Evolutionary conservation across 2,888 invertebrate species (phyloP), one percentile per base, ranked within the genome.

Genomic region (Ectobius pallidus): DNA sequence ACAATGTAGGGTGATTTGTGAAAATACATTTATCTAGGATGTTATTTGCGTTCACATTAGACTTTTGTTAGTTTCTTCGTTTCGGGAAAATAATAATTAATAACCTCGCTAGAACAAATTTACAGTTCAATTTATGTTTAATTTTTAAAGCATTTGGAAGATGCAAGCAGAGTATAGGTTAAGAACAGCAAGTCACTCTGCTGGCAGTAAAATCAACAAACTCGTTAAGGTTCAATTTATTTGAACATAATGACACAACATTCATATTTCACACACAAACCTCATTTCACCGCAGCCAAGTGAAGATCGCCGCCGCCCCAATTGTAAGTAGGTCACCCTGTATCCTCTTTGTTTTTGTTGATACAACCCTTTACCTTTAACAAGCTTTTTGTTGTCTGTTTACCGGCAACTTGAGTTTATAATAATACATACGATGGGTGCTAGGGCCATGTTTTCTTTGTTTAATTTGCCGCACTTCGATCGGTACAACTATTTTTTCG

Each of bases 241-340:
- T n/a, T n/a, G n/a, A n/a, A n/a, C 1, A 25, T 22, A 52, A 52
- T 52, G 22, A 22, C 52, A 52, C 52, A 25, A 52, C 7, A 22
- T 1, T 22, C 52, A 52, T 52, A 52, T 52, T 52, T 52, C 52
- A 52, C 52, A 18, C 46, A 18, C 9, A 46, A 18, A 3, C 18
- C 46, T 46, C 20, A n/a, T n/a, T 20, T 52, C 22, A 25, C 25
- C n/a, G n/a, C n/a, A 3, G 20, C 52, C 4, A 25, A 25, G 25
- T 1, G 25, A 52, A 20, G 1, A 22, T 9, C 7, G 25, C 6
- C 52, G 6, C 7, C 25, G 11, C 25, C 22, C 18, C 18, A 52
- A 52, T 52, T 22, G 22, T 20, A 52, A 52, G 52, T 52, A 52
- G 52, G 52, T 52, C 52, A 52, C 52, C 25, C 52, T 25, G n/a